These are phyloP conservation scores for Nymphicus hollandicus DNA, from an alignment of 2,113 vertebrate species.

Conservation along the genomic window DNA sequence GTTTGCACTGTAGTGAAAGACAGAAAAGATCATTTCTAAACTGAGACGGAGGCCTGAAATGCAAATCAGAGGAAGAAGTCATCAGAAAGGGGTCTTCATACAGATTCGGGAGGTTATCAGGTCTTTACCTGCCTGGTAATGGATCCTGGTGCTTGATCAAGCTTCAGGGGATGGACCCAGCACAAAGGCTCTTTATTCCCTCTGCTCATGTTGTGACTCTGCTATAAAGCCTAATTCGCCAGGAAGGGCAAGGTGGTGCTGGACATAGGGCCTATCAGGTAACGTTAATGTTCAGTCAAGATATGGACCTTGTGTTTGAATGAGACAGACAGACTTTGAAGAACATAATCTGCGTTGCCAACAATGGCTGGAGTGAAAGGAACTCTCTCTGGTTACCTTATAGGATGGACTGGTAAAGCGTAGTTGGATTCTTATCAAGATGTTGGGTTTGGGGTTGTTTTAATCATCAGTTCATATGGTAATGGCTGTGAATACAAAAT, in stretches of 20 bases:
- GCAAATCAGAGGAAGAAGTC: conserved; percentile 8
- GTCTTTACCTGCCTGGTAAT: conserved; percentile 52
- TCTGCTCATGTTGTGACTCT: not conserved
- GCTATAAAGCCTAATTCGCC: not conserved
- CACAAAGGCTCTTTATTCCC: conserved; percentile 72
- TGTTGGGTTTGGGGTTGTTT: conserved; percentile 2
- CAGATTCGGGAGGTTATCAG: conserved; percentile 51
- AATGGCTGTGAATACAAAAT: conserved; percentile 62
- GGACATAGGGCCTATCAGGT: conserved; percentile 71
- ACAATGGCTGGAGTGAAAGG: conserved; percentile 68
- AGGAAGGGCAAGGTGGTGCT: conserved; percentile 58
- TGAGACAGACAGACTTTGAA: conserved; percentile 69
- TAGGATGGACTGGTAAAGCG: conserved; percentile 52
- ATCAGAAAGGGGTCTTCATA: not conserved
- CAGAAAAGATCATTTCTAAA: conserved; percentile 50
- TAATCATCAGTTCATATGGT: conserved; percentile 58
- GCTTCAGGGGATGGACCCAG: conserved; percentile 49
- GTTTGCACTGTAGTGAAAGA: not conserved
- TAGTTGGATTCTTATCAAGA: conserved; percentile 65
- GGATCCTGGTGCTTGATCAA: conserved; percentile 56
- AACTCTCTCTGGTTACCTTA: conserved; percentile 62
- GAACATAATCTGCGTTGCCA: conserved; percentile 63
- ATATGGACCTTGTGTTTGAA: conserved; percentile 66
- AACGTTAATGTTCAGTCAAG: conserved; percentile 68
- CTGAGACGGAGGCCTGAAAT: not conserved